Base-by-base conservation (phyloP, 2,888 invertebrate species). In the Coecobrya sp. region DNA sequence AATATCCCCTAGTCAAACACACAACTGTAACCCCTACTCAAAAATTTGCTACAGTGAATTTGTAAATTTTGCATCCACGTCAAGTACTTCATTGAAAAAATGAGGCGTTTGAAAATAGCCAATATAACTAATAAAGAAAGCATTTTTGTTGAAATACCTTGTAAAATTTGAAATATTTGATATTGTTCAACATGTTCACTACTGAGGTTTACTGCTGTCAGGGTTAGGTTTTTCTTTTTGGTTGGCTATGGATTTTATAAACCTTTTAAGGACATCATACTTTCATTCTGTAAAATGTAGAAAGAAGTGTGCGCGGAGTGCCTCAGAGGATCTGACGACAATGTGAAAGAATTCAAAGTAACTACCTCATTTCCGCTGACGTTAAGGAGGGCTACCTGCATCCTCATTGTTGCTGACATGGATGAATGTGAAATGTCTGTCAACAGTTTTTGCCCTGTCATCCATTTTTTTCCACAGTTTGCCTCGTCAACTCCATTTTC, bases 401-500 rank as follows among this genome's bases (percentile, higher is more conserved):
- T n/a, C 70, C 22, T 82, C 82, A 82, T n/a, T 82, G 4, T 65
- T 55, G 59, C 86, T 86, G 86, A 91, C 91, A 81, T n/a, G 68
- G 19, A 91, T 68, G 86, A 86, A 30, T 49, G 36, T 30, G 19
- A 70, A 68, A 86, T 59, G 91, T 49, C 87, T 73, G 82, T 91
- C 87, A 87, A 52, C 73, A 52, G 59, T 62, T 82, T 87, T 82
- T 49, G 91, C 87, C 82, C 73, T 87, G 91, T 91, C 91, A 91
- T 91, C 68, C 84, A 45, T 84, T 84, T 84, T 73, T 91, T 81
- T 22, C n/a, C 68, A 13, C 59, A 70, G 70, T 55, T 70, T 36
- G 65, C 65, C 36, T 16, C 65, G 42, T 45, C 62, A 79, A 59
- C 22, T 30, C 68, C 52, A 42, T 59, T 70, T 36, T 19, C 49